phyloP scores from a whole-genome alignment of 1,140 invertebrate species.

The Eriocheir sinensis region DNA sequence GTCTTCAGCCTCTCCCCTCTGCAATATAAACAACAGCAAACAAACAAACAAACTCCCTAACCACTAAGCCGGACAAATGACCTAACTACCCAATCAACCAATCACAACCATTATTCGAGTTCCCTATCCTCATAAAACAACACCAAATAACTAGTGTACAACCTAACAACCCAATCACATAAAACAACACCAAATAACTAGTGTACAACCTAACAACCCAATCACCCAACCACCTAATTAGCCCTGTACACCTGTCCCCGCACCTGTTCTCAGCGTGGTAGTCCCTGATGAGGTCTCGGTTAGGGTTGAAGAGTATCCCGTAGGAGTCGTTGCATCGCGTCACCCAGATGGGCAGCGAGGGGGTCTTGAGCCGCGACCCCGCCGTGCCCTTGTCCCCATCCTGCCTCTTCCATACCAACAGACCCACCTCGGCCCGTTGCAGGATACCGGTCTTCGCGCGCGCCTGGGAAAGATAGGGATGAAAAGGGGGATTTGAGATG shows the following conservation, averaged over 20 bases:
- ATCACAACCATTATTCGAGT: too few relatives aligned
- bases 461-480: slow-evolving; percentile 83
- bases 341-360: slow-evolving; percentile 90
- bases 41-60: not conserved
- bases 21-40: too few relatives aligned
- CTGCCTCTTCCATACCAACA: slow-evolving; percentile 86
- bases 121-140: not conserved
- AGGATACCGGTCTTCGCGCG: slow-evolving; percentile 89
- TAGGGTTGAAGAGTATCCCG: slow-evolving; percentile 90
- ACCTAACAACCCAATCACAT: not conserved
- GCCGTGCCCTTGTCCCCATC: slow-evolving; percentile 82
- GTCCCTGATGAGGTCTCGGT: slow-evolving; percentile 90
- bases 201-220: not conserved
- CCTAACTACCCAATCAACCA: too few relatives aligned
- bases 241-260: not conserved
- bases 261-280: slow-evolving; percentile 91
- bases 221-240: not conserved
- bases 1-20: too few relatives aligned
- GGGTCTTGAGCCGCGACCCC: slow-evolving; percentile 91
- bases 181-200: not conserved
- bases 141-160: not conserved
- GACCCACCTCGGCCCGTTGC: slow-evolving; percentile 87
- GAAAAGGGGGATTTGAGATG: not conserved
- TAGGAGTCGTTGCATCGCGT: slow-evolving; percentile 88
- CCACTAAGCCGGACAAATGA: not conserved